A percentile compares a stretch with the other conserved stretches of the same genome.
These are phyloP conservation scores for Prolemur simus DNA, from an alignment of 2,113 vertebrate species.

Conservation along the genomic window DNA sequence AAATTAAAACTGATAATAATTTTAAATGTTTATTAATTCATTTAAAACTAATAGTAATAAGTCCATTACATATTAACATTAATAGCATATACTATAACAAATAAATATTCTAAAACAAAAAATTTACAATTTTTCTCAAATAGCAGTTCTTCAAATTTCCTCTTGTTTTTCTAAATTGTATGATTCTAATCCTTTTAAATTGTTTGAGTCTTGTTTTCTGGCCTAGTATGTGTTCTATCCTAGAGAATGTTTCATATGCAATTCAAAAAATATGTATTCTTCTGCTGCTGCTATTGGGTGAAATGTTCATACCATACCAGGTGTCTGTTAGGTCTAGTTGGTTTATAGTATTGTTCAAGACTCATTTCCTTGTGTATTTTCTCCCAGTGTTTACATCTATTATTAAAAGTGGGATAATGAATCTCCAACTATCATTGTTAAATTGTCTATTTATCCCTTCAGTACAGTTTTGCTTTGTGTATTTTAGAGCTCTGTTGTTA, in stretches of 20 bases:
- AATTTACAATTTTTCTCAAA: background rate
- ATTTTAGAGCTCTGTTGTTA: background rate
- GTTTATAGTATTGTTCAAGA: background rate
- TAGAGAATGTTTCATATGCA: background rate
- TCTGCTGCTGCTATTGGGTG: background rate
- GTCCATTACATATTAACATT: background rate
- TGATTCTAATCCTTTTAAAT: background rate
- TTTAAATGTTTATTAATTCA: slow-evolving; percentile 7
- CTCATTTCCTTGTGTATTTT: background rate
- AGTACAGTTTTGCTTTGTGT: background rate
- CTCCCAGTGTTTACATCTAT: background rate
- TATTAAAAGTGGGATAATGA: background rate
- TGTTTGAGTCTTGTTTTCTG: background rate
- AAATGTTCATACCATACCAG: background rate
- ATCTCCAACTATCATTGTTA: background rate
- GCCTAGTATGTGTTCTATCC: background rate
- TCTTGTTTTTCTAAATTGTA: background rate
- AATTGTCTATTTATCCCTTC: background rate
- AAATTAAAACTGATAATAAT: slow-evolving; percentile 7
- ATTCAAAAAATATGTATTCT: background rate
- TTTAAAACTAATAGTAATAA: background rate
- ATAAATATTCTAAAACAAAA: slow-evolving; percentile 7
- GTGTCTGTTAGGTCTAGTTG: background rate
- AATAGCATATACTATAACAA: background rate
- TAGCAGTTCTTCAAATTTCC: background rate